phyloP scores from a whole-genome alignment of 2,888 invertebrate species.

The Bellardia bayeri region DNA sequence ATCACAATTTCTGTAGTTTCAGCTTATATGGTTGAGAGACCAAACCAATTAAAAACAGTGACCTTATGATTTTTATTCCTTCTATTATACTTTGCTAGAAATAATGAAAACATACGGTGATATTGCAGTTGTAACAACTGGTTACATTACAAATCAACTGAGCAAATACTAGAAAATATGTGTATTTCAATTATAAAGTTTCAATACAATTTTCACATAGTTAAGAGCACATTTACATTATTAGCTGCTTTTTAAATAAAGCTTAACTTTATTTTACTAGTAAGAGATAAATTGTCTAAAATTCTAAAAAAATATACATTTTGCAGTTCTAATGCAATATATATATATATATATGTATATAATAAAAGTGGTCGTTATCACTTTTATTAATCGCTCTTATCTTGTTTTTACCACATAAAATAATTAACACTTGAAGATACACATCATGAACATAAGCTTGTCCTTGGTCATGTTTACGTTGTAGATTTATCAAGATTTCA shows the following conservation, averaged over 20 bases:
- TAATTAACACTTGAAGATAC: not conserved
- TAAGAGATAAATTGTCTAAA: not conserved
- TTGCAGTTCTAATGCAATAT: not conserved
- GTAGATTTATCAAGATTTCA: not conserved
- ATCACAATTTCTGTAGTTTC: constrained; percentile 21
- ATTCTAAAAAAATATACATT: too few relatives aligned
- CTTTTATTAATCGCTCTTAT: not conserved
- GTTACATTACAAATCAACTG: not conserved
- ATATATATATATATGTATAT: not conserved
- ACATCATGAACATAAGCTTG: not conserved
- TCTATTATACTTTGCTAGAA: constrained; percentile 1
- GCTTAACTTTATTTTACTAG: not conserved
- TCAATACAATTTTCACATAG: not conserved
- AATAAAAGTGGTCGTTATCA: not conserved
- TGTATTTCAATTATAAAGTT: not conserved
- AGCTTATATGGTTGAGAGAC: constrained; percentile 48
- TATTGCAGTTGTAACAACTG: not conserved
- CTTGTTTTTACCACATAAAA: not conserved
- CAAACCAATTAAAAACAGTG: constrained; percentile 64
- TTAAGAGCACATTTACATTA: not conserved
- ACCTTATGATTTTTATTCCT: constrained; percentile 38
- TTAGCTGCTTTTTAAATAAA: not conserved
- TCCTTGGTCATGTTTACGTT: not conserved
- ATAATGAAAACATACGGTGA: constrained; percentile 16
- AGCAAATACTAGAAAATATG: not conserved